Conservation (phyloP, 1,140 invertebrate genomes). For the Bombus breviceps region DNA sequence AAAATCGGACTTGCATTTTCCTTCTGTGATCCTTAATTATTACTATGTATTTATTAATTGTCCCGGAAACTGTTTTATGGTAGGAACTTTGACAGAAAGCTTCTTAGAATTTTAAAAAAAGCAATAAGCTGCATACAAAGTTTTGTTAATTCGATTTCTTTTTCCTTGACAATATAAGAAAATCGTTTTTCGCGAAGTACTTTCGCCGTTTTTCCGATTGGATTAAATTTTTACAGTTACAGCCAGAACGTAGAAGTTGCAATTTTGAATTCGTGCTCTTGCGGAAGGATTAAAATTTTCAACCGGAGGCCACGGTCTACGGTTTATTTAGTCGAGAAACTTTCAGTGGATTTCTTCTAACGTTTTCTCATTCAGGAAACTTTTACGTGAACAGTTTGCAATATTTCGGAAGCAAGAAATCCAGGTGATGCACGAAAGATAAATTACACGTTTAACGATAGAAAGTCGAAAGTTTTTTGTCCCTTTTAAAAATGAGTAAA, state of each 20-base stretch:
- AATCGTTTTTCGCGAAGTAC: neutral
- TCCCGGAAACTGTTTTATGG: too few relatives aligned
- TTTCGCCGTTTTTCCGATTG: neutral
- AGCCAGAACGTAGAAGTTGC: neutral
- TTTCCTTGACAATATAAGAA: neutral
- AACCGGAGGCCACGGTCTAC: neutral
- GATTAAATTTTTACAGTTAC: neutral
- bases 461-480: conserved; percentile 1
- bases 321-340: neutral
- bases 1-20: too few relatives aligned
- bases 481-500: neutral
- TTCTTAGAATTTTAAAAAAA: neutral
- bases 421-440: neutral
- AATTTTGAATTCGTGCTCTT: neutral
- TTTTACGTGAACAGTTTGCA: neutral
- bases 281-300: neutral
- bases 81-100: too few relatives aligned
- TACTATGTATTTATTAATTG: too few relatives aligned
- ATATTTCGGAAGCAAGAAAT: neutral
- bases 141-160: neutral
- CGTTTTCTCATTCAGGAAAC: neutral
- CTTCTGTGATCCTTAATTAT: too few relatives aligned
- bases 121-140: neutral
- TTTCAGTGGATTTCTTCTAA: neutral
- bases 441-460: conserved; percentile 2